Conservation (phyloP, 2,797 vertebrate species). For the Apogon talboti region DNA sequence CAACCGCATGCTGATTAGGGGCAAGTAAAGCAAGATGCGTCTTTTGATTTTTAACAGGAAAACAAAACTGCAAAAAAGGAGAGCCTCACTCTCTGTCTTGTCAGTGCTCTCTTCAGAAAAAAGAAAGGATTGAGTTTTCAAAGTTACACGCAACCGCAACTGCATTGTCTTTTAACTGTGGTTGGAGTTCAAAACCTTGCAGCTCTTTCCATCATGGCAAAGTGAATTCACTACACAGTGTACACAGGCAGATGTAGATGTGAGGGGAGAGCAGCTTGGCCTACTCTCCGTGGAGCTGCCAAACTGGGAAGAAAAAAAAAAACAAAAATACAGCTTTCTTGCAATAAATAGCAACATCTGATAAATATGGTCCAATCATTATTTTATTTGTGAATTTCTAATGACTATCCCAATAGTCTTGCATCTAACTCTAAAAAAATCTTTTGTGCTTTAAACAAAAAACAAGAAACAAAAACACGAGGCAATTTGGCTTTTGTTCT, state of each 20-base stretch:
- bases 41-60: slow-evolving; percentile 80
- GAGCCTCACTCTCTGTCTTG: slow-evolving; percentile 67
- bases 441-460: slow-evolving; percentile 58
- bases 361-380: slow-evolving; percentile 75
- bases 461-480: slow-evolving; percentile 68
- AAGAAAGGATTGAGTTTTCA: slow-evolving; percentile 75
- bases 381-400: slow-evolving; percentile 77
- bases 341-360: slow-evolving; percentile 79
- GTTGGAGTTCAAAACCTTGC: slow-evolving; percentile 81
- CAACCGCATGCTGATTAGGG: slow-evolving; percentile 78
- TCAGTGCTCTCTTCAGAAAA: slow-evolving; percentile 71
- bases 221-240: slow-evolving; percentile 66
- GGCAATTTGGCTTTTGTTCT: slow-evolving; percentile 57
- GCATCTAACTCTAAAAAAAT: slow-evolving; percentile 41
- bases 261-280: slow-evolving; percentile 71
- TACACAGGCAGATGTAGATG: slow-evolving; percentile 67
- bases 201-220: slow-evolving; percentile 64
- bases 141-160: slow-evolving; percentile 72
- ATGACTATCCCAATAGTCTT: slow-evolving; percentile 72
- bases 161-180: slow-evolving; percentile 76
- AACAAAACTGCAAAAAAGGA: slow-evolving; percentile 75
- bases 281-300: slow-evolving; percentile 67
- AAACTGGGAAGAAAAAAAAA: slow-evolving; percentile 48
- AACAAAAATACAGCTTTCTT: slow-evolving; percentile 37
- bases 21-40: slow-evolving; percentile 72